Evolutionary conservation across 2,113 vertebrate genomes (phyloP).

Genomic region (Anguilla japonica): DNA sequence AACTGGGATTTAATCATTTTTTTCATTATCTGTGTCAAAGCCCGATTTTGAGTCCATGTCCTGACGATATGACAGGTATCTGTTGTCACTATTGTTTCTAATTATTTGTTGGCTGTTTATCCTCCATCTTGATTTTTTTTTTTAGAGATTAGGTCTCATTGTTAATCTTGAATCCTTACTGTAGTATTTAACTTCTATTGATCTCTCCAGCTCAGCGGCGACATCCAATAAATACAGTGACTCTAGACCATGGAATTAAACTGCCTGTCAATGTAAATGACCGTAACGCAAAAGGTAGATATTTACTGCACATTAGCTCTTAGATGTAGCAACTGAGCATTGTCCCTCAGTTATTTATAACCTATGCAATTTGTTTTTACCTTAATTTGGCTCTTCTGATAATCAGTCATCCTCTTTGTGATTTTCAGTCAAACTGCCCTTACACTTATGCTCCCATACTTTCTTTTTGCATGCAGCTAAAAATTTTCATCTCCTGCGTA

Average conservation of each 20-base stretch:
- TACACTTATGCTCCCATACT: background rate
- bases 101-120: background rate
- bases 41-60: background rate
- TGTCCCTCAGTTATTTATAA: background rate
- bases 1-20: too few relatives aligned
- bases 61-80: background rate
- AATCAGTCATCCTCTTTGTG: background rate
- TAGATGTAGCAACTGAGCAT: background rate
- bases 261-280: constrained; percentile 27
- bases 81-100: background rate
- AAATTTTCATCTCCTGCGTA: background rate
- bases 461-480: background rate
- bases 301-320: background rate
- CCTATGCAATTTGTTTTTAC: background rate
- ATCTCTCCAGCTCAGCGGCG: constrained; percentile 26
- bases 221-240: constrained; percentile 23
- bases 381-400: background rate
- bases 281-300: constrained; percentile 26
- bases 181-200: constrained; percentile 19
- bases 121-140: background rate
- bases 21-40: background rate
- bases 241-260: constrained; percentile 18
- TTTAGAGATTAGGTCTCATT: background rate
- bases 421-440: background rate
- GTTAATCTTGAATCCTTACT: constrained; percentile 13